Percentiles rank a stretch among this genome's conserved stretches.
Conservation (phyloP, 1,140 invertebrate genomes). For the Agrilus planipennis region DNA sequence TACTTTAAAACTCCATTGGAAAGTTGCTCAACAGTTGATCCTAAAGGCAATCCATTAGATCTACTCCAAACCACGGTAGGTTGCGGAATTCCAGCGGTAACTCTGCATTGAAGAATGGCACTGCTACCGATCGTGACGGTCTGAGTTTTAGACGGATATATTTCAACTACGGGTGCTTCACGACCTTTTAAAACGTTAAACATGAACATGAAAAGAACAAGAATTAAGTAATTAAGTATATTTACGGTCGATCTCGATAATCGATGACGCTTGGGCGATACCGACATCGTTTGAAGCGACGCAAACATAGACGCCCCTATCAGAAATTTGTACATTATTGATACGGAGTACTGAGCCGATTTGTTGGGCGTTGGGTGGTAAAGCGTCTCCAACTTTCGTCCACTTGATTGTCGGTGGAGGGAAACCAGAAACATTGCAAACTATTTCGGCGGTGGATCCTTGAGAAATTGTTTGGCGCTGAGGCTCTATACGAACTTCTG, state of each 20-base stretch:
- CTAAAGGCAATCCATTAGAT: conserved; percentile 52
- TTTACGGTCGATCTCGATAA: conserved; percentile 80
- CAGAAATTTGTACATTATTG: conserved; percentile 52
- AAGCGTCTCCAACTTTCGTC: conserved; percentile 55
- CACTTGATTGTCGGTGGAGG: conserved; percentile 64
- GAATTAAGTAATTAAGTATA: conserved; percentile 32
- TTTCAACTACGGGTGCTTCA: conserved; percentile 62
- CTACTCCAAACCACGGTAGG: conserved; percentile 69
- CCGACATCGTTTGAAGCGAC: conserved; percentile 44
- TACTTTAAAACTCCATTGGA: conserved; percentile 59
- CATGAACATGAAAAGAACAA: conserved; percentile 14
- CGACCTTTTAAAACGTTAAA: conserved; percentile 51
- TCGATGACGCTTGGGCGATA: conserved; percentile 51
- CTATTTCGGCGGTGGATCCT: conserved; percentile 62
- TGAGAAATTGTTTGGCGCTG: conserved; percentile 61
- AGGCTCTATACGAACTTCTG: conserved; percentile 48
- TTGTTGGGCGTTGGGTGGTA: conserved; percentile 51
- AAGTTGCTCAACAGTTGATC: conserved; percentile 48
- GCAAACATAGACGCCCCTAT: conserved; percentile 73
- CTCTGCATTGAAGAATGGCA: conserved; percentile 65
- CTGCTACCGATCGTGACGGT: conserved; percentile 51
- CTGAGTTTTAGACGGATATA: conserved; percentile 59
- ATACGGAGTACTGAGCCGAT: conserved; percentile 59
- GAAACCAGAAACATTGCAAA: conserved; percentile 57
- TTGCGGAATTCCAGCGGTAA: conserved; percentile 59